Conservation (phyloP, 2,113 vertebrate genomes). For the Hoplias malabaricus region DNA sequence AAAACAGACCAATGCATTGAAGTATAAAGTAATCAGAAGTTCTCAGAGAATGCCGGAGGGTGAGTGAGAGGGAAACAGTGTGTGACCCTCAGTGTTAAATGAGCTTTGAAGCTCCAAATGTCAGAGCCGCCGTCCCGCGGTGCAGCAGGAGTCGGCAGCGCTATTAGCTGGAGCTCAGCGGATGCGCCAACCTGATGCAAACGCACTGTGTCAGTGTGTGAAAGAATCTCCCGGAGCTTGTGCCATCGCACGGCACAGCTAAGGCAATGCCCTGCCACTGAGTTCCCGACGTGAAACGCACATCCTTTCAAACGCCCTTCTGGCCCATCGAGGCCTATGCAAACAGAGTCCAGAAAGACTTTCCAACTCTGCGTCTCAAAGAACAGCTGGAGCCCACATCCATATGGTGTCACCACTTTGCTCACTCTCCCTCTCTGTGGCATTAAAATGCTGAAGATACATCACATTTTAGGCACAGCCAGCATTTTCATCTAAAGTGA, state of each 20-base stretch:
- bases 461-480: background rate
- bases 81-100: conserved; percentile 45
- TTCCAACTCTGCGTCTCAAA: background rate
- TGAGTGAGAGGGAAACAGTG: conserved; percentile 6
- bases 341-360: background rate
- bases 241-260: background rate
- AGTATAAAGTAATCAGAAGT: conserved; percentile 37
- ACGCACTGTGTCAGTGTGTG: background rate
- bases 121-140: conserved; percentile 24
- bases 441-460: conserved; percentile 5
- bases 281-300: conserved; percentile 13
- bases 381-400: background rate
- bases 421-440: background rate
- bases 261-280: background rate
- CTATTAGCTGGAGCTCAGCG: conserved; percentile 16
- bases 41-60: conserved; percentile 18
- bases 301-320: conserved; percentile 13
- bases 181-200: background rate
- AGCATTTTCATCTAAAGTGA: background rate
- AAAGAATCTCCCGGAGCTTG: conserved; percentile 17
- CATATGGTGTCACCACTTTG: background rate
- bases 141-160: conserved; percentile 7
- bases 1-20: conserved; percentile 38
- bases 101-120: conserved; percentile 45
- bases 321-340: background rate